Conservation (phyloP, 2,113 vertebrate genomes). For the Chionomys nivalis region DNA sequence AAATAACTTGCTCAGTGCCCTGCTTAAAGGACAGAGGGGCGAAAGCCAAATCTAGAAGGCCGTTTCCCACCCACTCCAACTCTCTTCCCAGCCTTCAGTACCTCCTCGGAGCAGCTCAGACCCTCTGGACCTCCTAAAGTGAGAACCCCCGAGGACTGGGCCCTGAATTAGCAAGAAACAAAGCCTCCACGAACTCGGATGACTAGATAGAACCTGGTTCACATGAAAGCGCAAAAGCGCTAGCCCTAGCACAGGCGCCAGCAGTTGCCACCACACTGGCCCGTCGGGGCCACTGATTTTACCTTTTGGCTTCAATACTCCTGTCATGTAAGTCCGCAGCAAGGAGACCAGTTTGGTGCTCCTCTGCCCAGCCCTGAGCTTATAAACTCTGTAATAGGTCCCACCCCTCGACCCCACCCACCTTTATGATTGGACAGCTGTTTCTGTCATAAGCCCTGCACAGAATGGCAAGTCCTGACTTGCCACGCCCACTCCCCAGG, state of each 20-base stretch:
- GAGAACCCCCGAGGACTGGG: not conserved
- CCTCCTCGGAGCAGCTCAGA: not conserved
- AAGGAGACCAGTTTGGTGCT: not conserved
- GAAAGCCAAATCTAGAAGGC: not conserved
- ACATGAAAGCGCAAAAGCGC: not conserved
- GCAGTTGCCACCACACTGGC: not conserved
- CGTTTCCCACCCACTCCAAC: rapidly evolving
- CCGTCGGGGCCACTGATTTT: rapidly evolving
- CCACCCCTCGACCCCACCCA: not conserved
- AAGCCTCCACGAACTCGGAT: not conserved
- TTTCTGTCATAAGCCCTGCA: too few relatives aligned
- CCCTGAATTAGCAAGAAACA: not conserved
- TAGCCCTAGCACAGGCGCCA: not conserved
- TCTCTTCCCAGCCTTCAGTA: not conserved
- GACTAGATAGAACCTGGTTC: not conserved
- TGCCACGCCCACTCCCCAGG: too few relatives aligned
- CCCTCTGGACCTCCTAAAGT: not conserved
- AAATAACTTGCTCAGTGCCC: not conserved
- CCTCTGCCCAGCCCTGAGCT: rapidly evolving
- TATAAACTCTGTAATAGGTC: rapidly evolving
- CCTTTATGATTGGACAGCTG: not conserved
- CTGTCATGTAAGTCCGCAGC: rapidly evolving
- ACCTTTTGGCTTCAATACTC: not conserved
- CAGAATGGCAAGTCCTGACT: not conserved
- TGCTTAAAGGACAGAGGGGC: not conserved